Conservation (phyloP, 2,113 vertebrate species). For the Sorex araneus region DNA sequence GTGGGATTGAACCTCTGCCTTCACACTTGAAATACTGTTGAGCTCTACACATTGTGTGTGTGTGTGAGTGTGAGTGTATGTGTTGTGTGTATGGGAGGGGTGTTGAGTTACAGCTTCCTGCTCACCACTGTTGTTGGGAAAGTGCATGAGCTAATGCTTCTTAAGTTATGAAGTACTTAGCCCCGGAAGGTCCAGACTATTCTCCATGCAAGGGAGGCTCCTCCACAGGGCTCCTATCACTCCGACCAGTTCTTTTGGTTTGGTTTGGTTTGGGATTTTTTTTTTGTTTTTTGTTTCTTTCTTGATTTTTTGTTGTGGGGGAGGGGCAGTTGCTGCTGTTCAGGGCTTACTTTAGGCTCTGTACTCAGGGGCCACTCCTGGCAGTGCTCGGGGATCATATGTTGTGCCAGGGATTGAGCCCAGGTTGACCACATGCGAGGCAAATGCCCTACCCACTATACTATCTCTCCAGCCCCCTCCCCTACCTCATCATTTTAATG, state of each 20-base stretch:
- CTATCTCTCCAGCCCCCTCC: too few relatives aligned
- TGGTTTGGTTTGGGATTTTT: background rate
- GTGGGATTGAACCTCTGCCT: slow-evolving; percentile 22
- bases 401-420: too few relatives aligned
- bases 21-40: background rate
- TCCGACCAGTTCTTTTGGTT: background rate
- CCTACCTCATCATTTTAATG: too few relatives aligned
- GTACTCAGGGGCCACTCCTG: too few relatives aligned
- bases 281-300: too few relatives aligned
- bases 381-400: too few relatives aligned
- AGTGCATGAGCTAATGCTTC: background rate
- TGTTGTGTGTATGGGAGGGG: too few relatives aligned
- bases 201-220: background rate
- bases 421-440: too few relatives aligned
- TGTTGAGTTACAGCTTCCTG: too few relatives aligned
- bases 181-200: background rate
- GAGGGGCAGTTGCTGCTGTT: background rate
- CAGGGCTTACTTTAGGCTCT: background rate
- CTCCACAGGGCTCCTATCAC: background rate
- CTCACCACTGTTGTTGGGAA: background rate
- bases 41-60: background rate
- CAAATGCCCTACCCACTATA: too few relatives aligned
- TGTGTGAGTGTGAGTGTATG: too few relatives aligned
- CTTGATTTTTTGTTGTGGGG: too few relatives aligned
- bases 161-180: background rate